These are phyloP conservation scores for Craseonycteris thonglongyai DNA, from an alignment of 2,113 vertebrate genomes.

Conservation along the genomic window DNA sequence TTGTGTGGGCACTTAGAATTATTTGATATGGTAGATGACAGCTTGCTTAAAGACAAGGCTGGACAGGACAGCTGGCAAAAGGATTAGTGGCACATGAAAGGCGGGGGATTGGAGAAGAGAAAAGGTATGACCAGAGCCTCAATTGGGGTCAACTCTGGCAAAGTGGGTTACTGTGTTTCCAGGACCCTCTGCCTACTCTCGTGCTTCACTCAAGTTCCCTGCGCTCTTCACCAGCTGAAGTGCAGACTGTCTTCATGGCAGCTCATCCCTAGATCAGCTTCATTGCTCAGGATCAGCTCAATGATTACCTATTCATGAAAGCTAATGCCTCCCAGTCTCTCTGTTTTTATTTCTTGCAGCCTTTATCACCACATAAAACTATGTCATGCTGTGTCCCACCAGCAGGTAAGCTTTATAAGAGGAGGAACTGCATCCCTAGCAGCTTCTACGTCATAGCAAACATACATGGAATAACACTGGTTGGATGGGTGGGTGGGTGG, in stretches of 20 bases:
- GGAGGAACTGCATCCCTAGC: background rate
- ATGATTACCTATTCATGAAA: background rate
- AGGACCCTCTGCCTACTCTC: background rate
- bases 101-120: background rate
- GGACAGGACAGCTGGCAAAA: background rate
- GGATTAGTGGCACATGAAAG: background rate
- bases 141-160: background rate
- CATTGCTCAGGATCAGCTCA: background rate
- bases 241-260: background rate
- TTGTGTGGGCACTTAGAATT: background rate
- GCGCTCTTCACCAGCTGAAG: rapidly evolving
- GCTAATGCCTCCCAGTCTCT: background rate
- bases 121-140: background rate
- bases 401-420: background rate
- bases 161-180: background rate
- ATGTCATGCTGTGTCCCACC: background rate
- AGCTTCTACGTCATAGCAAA: background rate
- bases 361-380: background rate
- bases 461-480: background rate
- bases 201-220: background rate
- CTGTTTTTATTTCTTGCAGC: background rate
- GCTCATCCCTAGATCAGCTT: background rate
- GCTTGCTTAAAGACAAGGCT: background rate
- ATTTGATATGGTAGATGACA: background rate
- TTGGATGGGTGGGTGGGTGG: background rate